Percentiles rank a stretch among this genome's conserved stretches.
Evolutionary conservation across 2,888 invertebrate species (phyloP).

Genomic region (Microlaimidae sp.): DNA sequence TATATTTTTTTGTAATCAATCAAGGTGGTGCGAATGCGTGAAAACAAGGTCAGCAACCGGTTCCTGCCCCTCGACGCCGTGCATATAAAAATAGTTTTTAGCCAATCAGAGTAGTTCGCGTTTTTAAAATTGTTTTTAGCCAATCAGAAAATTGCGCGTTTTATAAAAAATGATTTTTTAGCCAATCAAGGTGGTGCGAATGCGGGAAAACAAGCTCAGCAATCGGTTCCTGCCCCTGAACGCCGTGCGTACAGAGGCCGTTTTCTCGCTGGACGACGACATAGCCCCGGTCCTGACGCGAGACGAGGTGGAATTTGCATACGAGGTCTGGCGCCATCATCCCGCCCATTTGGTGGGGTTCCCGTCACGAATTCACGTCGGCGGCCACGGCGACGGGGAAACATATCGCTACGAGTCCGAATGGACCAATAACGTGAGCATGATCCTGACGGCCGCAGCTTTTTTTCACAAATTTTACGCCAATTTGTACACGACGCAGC

Average conservation of each 20-base stretch:
- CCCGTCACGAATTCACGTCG: slow-evolving; percentile 78
- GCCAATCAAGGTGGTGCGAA: neutral
- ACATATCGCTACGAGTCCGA: slow-evolving; percentile 85
- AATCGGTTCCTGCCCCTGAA: slow-evolving; percentile 72
- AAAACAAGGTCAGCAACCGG: no score
- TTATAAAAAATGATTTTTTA: no score
- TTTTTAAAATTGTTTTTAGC: no score
- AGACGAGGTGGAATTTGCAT: slow-evolving; percentile 88
- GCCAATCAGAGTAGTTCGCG: no score
- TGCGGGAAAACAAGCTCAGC: neutral
- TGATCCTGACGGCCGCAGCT: slow-evolving; percentile 87
- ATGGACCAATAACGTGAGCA: slow-evolving; percentile 81
- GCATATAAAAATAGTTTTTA: no score
- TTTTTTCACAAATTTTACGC: slow-evolving; percentile 64
- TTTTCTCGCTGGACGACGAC: slow-evolving; percentile 84
- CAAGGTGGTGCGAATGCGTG: neutral
- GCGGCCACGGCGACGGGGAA: slow-evolving; percentile 90
- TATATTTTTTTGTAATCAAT: neutral
- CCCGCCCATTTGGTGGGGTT: slow-evolving; percentile 89
- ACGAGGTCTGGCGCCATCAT: slow-evolving; percentile 84
- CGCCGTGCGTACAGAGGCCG: slow-evolving; percentile 88
- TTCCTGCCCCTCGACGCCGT: no score
- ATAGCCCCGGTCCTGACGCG: slow-evolving; percentile 73
- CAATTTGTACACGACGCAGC: slow-evolving; percentile 42
- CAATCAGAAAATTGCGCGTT: no score